Conservation (phyloP, 2,113 vertebrate species). For the Protobothrops flavoviridis region DNA sequence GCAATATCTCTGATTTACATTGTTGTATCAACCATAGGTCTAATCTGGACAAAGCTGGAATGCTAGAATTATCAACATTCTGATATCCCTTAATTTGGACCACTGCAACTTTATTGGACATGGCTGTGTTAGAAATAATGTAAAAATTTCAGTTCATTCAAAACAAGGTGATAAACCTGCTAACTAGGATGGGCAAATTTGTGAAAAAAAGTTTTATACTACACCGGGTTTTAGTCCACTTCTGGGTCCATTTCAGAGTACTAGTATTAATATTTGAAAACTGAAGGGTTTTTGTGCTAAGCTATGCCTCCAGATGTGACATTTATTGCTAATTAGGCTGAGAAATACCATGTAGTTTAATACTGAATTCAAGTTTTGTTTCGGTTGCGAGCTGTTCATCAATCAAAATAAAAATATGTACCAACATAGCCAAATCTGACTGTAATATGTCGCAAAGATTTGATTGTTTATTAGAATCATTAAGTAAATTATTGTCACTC, state of each 20-base stretch:
- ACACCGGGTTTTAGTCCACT: neutral
- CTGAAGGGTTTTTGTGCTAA: neutral
- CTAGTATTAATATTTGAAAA: neutral
- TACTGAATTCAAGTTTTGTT: neutral
- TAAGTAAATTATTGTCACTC: neutral
- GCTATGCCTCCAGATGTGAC: neutral
- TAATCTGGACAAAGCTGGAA: neutral
- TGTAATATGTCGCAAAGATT: neutral
- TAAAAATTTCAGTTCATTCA: neutral
- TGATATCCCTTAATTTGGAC: neutral
- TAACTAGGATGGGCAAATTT: neutral
- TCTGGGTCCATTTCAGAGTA: neutral
- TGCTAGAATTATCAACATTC: neutral
- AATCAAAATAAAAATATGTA: neutral
- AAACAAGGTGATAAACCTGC: neutral
- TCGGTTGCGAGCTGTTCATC: neutral
- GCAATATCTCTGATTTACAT: neutral
- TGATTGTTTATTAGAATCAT: neutral
- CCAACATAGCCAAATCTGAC: neutral
- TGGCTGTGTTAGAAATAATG: neutral
- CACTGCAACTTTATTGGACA: neutral
- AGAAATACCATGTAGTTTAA: neutral
- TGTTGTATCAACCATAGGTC: neutral
- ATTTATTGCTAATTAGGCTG: neutral
- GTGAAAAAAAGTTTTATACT: neutral